Base-by-base conservation (phyloP, 2,113 vertebrate species). In the Muntiacus muntjak region DNA sequence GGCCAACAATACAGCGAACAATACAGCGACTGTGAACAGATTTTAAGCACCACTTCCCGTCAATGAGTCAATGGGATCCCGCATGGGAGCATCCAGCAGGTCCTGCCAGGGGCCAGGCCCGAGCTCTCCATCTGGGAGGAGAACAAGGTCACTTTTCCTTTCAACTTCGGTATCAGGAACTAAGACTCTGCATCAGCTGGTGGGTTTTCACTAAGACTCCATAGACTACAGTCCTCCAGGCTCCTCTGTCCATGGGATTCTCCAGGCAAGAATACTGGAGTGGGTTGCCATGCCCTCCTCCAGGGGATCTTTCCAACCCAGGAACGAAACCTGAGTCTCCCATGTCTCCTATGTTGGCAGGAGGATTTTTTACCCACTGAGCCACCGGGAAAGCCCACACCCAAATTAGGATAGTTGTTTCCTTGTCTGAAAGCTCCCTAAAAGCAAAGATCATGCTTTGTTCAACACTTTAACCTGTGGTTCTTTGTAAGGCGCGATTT, bases 81-180 rank as follows among this genome's bases (percentile, higher is more conserved):
- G 0, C 0, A 1, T 52, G 71, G 50, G 67, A 43, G 67, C 7
- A 1, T 45, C 43, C 26, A 5, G n/a, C 0, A 54, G 91, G 25
- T 3, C 36, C 40, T 6, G 17, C 9, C 1, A 0, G 1, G 2
- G 25, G 50, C 28, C 50, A 1, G 3, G 26, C 26, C 79, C 50
- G 23, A 43, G 21, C 33, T 50, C 23, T 33, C 40, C 23, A 0
- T n/a, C 67, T 30, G 67, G 36, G 64, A 55, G 43, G 6, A 28
- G 19, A 43, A 36, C n/a, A 12, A 28, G 17, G 2, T 54, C 0
- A 1, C 45, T 60, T 50, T 40, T 52, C 43, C 43, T 54, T 76
- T 23, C 0, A 9, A 54, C n/a, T 30, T 71, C 14, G 21, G 71
- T 33, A 26, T n/a, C 11, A 28, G 28, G 47, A 52, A n/a, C 23